Conservation (phyloP, 2,113 vertebrate species). For the Octodon degus region DNA sequence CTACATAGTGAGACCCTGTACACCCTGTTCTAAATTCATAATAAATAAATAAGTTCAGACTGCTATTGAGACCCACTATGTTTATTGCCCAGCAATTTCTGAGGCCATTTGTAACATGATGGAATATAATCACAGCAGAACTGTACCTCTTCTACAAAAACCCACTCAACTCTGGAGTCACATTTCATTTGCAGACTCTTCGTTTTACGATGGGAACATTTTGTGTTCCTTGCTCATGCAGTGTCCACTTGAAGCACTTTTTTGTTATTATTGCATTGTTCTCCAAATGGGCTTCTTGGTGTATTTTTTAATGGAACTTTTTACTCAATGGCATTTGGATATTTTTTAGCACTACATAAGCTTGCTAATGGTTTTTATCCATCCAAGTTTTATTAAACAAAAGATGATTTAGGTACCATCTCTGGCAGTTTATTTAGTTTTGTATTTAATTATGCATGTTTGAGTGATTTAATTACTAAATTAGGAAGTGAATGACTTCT, state of each 20-base stretch:
- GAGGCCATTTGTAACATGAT: slow-evolving; percentile 69
- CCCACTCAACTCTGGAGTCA: background rate
- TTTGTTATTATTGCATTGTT: slow-evolving; percentile 62
- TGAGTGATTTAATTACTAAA: slow-evolving; percentile 34
- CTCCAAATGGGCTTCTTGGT: slow-evolving; percentile 67
- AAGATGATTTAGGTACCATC: background rate
- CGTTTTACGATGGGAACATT: slow-evolving; percentile 49
- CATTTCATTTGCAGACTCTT: slow-evolving; percentile 68
- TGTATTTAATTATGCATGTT: background rate
- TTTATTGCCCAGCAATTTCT: slow-evolving; percentile 19
- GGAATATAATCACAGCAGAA: slow-evolving; percentile 44
- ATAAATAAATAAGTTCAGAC: slow-evolving; percentile 30
- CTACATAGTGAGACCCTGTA: too few relatives aligned
- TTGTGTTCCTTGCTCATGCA: slow-evolving; percentile 46
- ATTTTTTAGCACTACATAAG: slow-evolving; percentile 27
- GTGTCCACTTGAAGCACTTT: slow-evolving; percentile 65
- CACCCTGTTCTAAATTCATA: too few relatives aligned
- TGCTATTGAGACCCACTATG: slow-evolving; percentile 25
- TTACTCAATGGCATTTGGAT: slow-evolving; percentile 36
- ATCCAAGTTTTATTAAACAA: slow-evolving; percentile 42
- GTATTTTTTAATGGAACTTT: slow-evolving; percentile 8
- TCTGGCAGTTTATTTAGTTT: background rate
- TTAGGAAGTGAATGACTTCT: background rate
- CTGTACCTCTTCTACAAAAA: background rate
- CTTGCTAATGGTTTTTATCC: slow-evolving; percentile 22